Evolutionary conservation across 2,797 vertebrate species (phyloP).

Genomic region (Sphenodon punctatus): DNA sequence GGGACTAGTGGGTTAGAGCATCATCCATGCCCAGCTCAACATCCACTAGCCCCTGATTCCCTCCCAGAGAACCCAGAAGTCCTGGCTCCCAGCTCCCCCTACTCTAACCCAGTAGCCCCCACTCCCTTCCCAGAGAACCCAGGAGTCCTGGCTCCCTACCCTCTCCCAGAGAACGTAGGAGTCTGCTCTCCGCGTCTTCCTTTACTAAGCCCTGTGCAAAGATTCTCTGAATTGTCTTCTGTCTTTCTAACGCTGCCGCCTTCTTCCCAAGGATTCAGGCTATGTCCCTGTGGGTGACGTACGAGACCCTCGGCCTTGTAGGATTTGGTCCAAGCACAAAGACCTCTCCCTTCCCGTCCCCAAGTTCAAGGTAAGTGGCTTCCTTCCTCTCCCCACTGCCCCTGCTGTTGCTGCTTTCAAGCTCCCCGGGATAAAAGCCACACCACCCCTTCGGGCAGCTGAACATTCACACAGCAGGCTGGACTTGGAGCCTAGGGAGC

Average conservation of each 20-base stretch:
- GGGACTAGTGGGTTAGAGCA: too few relatives aligned
- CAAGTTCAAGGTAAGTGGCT: conserved; percentile 88
- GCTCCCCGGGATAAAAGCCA: not conserved
- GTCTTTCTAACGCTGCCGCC: not conserved
- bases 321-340: conserved; percentile 89
- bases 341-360: conserved; percentile 90
- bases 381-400: not conserved
- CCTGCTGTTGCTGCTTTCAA: not conserved
- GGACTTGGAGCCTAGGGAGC: too few relatives aligned
- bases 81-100: too few relatives aligned
- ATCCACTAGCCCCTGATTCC: too few relatives aligned
- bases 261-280: conserved; percentile 82
- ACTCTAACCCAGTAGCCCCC: too few relatives aligned
- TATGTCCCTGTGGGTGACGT: conserved; percentile 87
- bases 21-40: too few relatives aligned
- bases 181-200: not conserved
- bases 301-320: conserved; percentile 87
- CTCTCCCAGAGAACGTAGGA: not conserved
- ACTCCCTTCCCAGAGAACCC: too few relatives aligned
- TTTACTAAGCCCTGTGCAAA: not conserved
- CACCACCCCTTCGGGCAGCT: not conserved
- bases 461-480: too few relatives aligned
- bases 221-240: not conserved
- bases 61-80: too few relatives aligned
- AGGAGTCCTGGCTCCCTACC: not conserved